These are phyloP conservation scores for Brachynemurus nebulosus DNA, from an alignment of 2,888 invertebrate genomes.

Conservation along the genomic window DNA sequence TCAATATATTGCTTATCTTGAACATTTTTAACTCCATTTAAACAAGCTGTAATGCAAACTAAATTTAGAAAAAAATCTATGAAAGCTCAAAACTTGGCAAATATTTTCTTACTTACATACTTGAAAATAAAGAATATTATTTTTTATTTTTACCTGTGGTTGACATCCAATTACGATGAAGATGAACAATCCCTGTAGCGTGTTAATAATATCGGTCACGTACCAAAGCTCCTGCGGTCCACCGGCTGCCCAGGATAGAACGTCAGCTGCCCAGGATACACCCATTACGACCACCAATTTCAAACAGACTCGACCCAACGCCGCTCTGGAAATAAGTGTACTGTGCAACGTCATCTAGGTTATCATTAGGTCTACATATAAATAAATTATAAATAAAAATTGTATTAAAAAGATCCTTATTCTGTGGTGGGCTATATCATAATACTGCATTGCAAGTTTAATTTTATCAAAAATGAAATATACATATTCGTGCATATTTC, in stretches of 20 bases:
- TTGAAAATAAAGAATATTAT: neutral
- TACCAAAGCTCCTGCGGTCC: slow-evolving; percentile 73
- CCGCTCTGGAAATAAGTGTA: slow-evolving; percentile 43
- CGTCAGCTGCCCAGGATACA: slow-evolving; percentile 66
- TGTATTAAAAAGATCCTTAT: neutral
- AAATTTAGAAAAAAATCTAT: too few relatives aligned
- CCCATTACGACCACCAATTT: slow-evolving; percentile 77
- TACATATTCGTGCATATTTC: too few relatives aligned
- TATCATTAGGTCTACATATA: neutral
- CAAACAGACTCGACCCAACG: slow-evolving; percentile 69
- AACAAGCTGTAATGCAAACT: too few relatives aligned
- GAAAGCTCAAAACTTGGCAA: too few relatives aligned
- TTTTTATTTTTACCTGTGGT: slow-evolving; percentile 61
- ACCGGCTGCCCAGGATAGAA: slow-evolving; percentile 70
- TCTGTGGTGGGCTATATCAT: neutral
- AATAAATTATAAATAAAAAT: neutral
- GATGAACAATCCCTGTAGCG: slow-evolving; percentile 76
- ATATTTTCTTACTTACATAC: neutral
- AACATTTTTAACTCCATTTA: neutral
- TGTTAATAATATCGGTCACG: slow-evolving; percentile 71
- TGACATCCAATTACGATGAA: slow-evolving; percentile 82
- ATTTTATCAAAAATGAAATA: neutral
- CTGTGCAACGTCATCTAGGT: slow-evolving; percentile 1
- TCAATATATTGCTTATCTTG: too few relatives aligned
- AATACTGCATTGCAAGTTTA: neutral